Conservation (phyloP, 2,888 invertebrate genomes). For the Agriopis marginaria region DNA sequence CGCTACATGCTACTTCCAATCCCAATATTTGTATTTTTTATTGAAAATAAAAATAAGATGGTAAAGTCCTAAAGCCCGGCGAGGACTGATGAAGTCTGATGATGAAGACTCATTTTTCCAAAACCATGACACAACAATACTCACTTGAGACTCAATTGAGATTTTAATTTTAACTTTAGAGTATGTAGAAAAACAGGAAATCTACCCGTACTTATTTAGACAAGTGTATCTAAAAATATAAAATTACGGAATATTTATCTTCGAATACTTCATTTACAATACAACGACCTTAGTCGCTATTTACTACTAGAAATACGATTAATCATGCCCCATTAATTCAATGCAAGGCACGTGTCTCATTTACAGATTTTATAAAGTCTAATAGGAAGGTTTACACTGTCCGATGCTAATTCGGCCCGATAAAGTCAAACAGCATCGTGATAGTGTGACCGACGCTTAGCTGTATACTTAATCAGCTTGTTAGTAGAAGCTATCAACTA, state of each 20-base stretch:
- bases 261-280: slow-evolving; percentile 1
- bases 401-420: slow-evolving; percentile 16
- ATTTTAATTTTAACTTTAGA: neutral
- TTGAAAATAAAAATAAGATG: no score
- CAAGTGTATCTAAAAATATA: slow-evolving; percentile 20
- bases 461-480: slow-evolving; percentile 7
- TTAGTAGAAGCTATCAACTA: slow-evolving; percentile 16
- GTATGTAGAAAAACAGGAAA: slow-evolving; percentile 14
- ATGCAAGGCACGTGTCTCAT: slow-evolving; percentile 6
- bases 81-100: no score
- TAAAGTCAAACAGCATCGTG: slow-evolving; percentile 20
- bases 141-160: neutral
- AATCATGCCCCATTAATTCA: slow-evolving; percentile 8
- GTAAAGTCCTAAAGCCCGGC: no score
- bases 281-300: slow-evolving; percentile 16
- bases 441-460: slow-evolving; percentile 8
- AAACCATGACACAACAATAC: neutral
- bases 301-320: neutral
- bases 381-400: slow-evolving; percentile 21
- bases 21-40: no score
- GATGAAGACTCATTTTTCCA: no score
- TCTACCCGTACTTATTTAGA: slow-evolving; percentile 4
- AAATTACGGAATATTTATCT: slow-evolving; percentile 5
- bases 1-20: no score
- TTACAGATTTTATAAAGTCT: slow-evolving; percentile 12